These are phyloP conservation scores for Oreotrochilus melanogaster DNA, from an alignment of 2,113 vertebrate genomes.

Conservation along the genomic window DNA sequence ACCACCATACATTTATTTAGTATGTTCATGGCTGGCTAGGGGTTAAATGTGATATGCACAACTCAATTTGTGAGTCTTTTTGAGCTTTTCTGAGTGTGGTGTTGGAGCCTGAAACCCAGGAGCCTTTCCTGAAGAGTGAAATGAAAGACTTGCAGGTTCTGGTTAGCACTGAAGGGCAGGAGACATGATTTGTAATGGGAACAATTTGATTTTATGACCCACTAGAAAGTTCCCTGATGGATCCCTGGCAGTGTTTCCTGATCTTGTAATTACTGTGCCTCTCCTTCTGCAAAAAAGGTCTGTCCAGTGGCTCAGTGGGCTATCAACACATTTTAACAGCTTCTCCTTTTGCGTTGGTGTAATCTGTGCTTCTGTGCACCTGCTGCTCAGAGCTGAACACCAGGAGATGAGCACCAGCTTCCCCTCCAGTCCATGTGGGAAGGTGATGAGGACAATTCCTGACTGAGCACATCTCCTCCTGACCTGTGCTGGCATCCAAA, in stretches of 20 bases:
- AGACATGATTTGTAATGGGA: background rate
- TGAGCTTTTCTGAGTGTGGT: background rate
- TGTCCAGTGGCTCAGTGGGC: background rate
- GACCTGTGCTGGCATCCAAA: background rate
- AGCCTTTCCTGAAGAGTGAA: background rate
- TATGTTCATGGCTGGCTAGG: background rate
- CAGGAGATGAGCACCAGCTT: background rate
- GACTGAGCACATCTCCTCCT: background rate
- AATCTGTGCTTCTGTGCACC: background rate
- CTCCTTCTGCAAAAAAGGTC: background rate
- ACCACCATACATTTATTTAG: background rate
- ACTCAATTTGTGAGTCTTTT: background rate
- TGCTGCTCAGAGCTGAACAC: background rate
- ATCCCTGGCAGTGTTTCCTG: background rate
- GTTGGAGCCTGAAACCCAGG: background rate
- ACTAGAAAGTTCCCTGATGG: background rate
- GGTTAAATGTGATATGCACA: background rate
- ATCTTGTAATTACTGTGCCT: background rate
- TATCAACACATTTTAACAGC: background rate
- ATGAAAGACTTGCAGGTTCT: background rate
- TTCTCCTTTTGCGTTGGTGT: background rate
- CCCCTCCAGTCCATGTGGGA: accelerated
- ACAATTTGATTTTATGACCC: background rate
- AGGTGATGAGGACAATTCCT: background rate
- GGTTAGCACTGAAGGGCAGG: background rate